These are phyloP conservation scores for Jacana jacana DNA, from an alignment of 2,113 vertebrate species.

Conservation along the genomic window DNA sequence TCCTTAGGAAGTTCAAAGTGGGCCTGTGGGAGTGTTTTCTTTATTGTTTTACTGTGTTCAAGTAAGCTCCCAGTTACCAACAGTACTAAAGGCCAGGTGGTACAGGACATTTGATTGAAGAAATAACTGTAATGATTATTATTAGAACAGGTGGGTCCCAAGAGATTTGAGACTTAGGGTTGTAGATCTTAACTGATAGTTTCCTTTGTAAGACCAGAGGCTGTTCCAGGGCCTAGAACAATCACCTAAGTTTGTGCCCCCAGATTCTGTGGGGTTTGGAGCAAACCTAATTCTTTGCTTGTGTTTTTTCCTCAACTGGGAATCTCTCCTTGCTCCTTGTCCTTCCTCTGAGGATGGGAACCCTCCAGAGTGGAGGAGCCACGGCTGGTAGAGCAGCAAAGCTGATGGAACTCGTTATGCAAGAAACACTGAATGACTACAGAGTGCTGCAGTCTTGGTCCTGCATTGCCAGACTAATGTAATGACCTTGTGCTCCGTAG, in stretches of 20 bases:
- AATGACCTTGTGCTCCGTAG: not conserved
- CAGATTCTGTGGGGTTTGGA: not conserved
- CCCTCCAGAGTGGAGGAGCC: not conserved
- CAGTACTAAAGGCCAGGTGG: not conserved
- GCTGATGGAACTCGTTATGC: not conserved
- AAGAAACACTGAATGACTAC: not conserved
- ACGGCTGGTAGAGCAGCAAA: not conserved
- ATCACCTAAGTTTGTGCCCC: not conserved
- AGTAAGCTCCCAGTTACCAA: not conserved
- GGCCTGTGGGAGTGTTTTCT: not conserved
- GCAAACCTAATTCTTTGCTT: not conserved
- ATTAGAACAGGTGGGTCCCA: not conserved
- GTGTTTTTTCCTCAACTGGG: not conserved
- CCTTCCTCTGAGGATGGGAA: not conserved
- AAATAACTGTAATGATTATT: not conserved
- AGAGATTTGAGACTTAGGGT: not conserved
- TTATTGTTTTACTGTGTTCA: not conserved
- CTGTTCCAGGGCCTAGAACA: not conserved
- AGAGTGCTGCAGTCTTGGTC: not conserved
- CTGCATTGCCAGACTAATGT: not conserved
- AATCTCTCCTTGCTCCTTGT: not conserved
- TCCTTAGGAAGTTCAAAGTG: not conserved
- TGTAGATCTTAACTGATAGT: not conserved
- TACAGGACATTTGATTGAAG: not conserved
- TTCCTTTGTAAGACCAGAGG: not conserved